Evolutionary conservation across 2,113 vertebrate genomes (phyloP), one percentile per base, ranked within the genome.

Genomic region (Irena cyanogastra): DNA sequence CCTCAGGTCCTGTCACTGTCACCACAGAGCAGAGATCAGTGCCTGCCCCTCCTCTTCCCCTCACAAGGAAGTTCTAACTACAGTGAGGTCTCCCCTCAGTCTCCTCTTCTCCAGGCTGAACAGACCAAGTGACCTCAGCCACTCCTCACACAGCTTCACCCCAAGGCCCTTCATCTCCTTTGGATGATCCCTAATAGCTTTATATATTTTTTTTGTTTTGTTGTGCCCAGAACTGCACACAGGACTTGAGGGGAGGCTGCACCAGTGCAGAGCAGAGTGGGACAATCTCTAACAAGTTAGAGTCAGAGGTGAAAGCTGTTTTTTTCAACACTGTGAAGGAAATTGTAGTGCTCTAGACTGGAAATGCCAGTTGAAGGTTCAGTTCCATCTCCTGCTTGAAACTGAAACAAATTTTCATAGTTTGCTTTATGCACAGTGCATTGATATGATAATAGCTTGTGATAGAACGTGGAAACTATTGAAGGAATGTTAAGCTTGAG

Each of bases 81-180:
- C 24, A 49, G 4, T 56, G n/a, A 56, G 11, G 6, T 54, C 19
- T 63, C 1, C 7, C 13, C 49, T 71, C 35, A 22, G 49, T 42
- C 24, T 85, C 30, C 13, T n/a, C 27, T 47, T 28, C 44, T 82
- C 30, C 64, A 30, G 30, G 16, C 7, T 35, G 50, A 80, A 16
- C 49, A 64, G 30, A 65, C 13, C 35, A 10, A 50, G 35, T 50
- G 21, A 22, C 27, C 27, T 80, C 37, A 88, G 22, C 3, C 6
- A 0, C 17, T 49, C 5, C 11, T 42, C 11, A 31, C 0, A 57
- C 0, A 2, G 21, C 26, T 72, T 88, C 31, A 4, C 17, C 35
- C 35, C 21, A 6, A 56, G 30, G 8, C 5, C 13, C 19, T 30
- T 47, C 26, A 19, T 39, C 6, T 63, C 16, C 24, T 54, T 87